Evolutionary conservation across 92 coral and sea anemone genomes (phyloP).

Genomic region (Phymanthus crucifer): DNA sequence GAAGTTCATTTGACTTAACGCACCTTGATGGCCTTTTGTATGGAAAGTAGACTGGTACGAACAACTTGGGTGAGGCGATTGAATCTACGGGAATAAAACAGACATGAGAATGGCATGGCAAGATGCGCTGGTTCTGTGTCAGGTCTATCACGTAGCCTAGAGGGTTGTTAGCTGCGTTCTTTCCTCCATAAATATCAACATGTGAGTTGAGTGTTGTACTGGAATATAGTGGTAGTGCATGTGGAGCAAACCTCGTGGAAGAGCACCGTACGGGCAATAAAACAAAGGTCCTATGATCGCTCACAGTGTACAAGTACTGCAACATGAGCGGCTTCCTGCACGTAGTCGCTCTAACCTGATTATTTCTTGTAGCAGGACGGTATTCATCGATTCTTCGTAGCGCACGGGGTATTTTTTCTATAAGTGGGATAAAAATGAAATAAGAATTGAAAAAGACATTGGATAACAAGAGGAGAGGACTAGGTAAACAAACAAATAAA

Average conservation of each 20-base stretch:
- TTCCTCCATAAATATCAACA: too few species aligned
- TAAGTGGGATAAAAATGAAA: not conserved
- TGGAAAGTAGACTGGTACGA: conserved; percentile 82
- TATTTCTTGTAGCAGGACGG: conserved; percentile 89
- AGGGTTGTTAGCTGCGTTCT: too few species aligned
- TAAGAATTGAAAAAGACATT: not conserved
- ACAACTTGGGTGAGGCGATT: conserved; percentile 85
- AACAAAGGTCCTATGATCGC: not conserved
- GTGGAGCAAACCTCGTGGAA: too few species aligned
- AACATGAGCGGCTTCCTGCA: too few species aligned
- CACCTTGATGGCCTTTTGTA: conserved; percentile 94
- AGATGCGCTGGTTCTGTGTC: too few species aligned
- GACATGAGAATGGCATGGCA: not conserved
- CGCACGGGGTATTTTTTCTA: conserved; percentile 94
- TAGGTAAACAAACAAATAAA: too few species aligned
- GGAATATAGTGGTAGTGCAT: too few species aligned
- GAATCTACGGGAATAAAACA: conserved; percentile 52
- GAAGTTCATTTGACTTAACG: not conserved
- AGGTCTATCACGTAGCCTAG: too few species aligned
- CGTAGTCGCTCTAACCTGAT: conserved; percentile 64
- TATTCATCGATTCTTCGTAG: conserved; percentile 98
- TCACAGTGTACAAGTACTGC: not conserved
- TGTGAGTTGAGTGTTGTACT: too few species aligned
- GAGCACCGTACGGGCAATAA: too few species aligned
- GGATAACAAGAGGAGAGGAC: not conserved